phyloP scores from a whole-genome alignment of 2,113 vertebrate genomes.

The Nycticorax nycticorax region DNA sequence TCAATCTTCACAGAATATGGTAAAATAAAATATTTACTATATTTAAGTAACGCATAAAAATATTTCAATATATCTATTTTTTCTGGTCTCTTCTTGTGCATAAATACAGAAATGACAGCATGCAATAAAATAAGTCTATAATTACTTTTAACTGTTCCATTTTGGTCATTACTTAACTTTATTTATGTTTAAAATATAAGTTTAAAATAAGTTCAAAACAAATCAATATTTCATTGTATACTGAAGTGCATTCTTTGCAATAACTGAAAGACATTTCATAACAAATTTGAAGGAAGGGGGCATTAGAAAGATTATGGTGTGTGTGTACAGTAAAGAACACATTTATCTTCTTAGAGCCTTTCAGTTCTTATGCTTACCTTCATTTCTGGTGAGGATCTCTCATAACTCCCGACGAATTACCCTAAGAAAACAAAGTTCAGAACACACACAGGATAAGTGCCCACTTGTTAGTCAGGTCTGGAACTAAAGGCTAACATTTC shows the following conservation, averaged over 20 bases:
- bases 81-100: background rate
- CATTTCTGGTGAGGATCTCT: background rate
- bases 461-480: background rate
- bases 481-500: background rate
- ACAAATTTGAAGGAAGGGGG: background rate
- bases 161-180: background rate
- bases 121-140: background rate
- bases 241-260: background rate
- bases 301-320: background rate
- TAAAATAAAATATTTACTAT: background rate
- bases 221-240: background rate
- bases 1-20: fast-evolving
- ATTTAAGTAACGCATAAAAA: background rate
- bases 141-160: background rate
- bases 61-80: background rate
- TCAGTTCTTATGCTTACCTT: background rate
- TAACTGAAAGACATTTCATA: background rate
- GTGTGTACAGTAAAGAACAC: background rate
- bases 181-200: background rate
- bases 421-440: background rate
- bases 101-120: background rate
- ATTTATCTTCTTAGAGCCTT: background rate
- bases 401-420: background rate
- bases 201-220: background rate
- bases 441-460: background rate